phyloP scores from a whole-genome alignment of 2,888 invertebrate genomes.

The Netelia virgata region DNA sequence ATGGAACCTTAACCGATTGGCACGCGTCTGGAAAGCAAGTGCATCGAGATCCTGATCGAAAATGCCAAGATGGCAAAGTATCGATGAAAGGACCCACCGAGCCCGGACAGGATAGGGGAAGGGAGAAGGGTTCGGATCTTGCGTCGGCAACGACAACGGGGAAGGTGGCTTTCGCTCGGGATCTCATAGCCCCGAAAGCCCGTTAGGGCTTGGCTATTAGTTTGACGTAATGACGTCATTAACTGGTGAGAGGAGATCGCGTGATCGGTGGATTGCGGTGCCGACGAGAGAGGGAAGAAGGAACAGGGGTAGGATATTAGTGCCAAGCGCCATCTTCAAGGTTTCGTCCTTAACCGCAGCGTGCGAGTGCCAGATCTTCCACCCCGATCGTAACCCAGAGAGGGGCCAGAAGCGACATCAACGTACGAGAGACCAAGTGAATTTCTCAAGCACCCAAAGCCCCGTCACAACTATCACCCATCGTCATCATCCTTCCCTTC shows the following conservation, averaged over 20 bases:
- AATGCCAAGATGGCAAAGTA: constrained; percentile 51
- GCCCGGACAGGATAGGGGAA: constrained; percentile 35
- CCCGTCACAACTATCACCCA: constrained; percentile 7
- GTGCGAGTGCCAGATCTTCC: constrained; percentile 37
- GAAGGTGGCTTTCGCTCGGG: constrained; percentile 47
- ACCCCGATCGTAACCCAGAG: neutral
- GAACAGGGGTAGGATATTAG: constrained; percentile 77
- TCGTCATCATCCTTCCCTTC: constrained; percentile 43
- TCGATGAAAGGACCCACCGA: constrained; percentile 38
- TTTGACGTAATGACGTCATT: constrained; percentile 82
- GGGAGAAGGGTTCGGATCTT: constrained; percentile 20
- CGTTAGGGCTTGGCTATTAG: constrained; percentile 79
- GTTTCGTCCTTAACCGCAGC: constrained; percentile 74
- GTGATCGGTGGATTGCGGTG: constrained; percentile 72
- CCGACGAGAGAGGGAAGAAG: constrained; percentile 41
- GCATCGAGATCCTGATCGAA: constrained; percentile 57
- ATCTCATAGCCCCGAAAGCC: constrained; percentile 73
- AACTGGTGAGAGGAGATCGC: constrained; percentile 76
- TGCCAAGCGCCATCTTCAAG: constrained; percentile 77
- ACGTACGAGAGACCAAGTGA: constrained; percentile 42
- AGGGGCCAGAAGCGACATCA: constrained; percentile 7
- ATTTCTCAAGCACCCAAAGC: constrained; percentile 46
- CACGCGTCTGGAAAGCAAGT: neutral
- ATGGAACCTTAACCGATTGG: constrained; percentile 3
- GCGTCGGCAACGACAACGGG: constrained; percentile 39